Percentiles rank a stretch among this genome's conserved stretches.
phyloP scores from a whole-genome alignment of 2,888 invertebrate species.

The Rhingia rostrata region DNA sequence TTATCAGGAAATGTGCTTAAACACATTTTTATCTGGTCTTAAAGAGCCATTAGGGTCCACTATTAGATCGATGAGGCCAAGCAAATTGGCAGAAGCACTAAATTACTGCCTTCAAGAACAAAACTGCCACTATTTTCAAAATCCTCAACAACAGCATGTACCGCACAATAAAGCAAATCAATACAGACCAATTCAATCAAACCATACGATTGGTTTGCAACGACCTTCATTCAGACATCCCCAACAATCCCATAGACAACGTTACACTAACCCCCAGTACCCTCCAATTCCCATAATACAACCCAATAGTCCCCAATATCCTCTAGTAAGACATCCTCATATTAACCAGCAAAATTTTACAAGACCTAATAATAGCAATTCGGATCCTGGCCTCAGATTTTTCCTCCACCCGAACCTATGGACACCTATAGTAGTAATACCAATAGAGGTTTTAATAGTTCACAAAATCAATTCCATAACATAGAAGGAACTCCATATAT shows the following conservation, averaged over 20 bases:
- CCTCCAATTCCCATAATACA: no score
- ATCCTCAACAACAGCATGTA: neutral
- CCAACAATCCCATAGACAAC: no score
- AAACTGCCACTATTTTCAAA: slow-evolving; percentile 53
- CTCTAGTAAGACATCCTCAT: neutral
- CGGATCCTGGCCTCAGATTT: no score
- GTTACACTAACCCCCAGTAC: no score
- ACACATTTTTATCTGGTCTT: slow-evolving; percentile 70
- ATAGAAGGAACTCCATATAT: neutral
- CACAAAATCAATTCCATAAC: slow-evolving; percentile 18
- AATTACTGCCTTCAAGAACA: slow-evolving; percentile 66
- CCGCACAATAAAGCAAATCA: neutral
- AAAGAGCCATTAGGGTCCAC: slow-evolving; percentile 74
- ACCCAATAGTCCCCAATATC: slow-evolving; percentile 13
- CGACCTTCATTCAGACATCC: no score
- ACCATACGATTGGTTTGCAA: no score
- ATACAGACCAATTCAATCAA: slow-evolving; percentile 18
- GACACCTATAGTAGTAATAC: slow-evolving; percentile 40
- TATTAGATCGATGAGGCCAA: slow-evolving; percentile 73
- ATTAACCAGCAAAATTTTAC: slow-evolving; percentile 7
- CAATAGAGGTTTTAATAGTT: slow-evolving; percentile 10
- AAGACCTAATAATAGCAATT: slow-evolving; percentile 1
- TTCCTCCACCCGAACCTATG: slow-evolving; percentile 17
- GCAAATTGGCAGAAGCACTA: slow-evolving; percentile 63
- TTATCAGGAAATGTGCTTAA: slow-evolving; percentile 74